Conservation (phyloP, 2,797 vertebrate genomes). For the Limosa lapponica region DNA sequence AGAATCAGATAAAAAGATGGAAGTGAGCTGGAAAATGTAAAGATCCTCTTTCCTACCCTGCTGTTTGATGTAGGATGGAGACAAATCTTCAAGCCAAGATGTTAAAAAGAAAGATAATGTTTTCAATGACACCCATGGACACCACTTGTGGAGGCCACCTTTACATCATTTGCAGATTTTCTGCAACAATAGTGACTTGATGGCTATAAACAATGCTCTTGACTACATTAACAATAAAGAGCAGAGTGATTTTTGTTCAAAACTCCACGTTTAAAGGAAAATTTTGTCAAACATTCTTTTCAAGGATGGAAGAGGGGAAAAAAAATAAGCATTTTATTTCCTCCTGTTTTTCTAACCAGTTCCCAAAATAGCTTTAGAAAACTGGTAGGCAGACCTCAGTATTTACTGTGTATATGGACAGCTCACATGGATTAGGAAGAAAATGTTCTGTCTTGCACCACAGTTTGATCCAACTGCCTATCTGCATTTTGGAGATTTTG, state of each 20-base stretch:
- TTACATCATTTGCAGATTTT: not conserved
- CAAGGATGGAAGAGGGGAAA: not conserved
- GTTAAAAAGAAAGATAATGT: not conserved
- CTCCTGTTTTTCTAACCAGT: not conserved
- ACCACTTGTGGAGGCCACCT: not conserved
- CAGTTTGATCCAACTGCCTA: not conserved
- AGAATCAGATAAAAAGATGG: slow-evolving; percentile 21
- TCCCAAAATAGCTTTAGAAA: not conserved
- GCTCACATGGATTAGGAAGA: not conserved
- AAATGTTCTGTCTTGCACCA: not conserved
- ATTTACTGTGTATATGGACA: not conserved
- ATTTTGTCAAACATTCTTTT: not conserved
- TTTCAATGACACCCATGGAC: not conserved
- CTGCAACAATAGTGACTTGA: not conserved
- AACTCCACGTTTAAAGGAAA: not conserved
- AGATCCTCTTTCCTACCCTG: not conserved
- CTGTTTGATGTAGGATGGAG: not conserved
- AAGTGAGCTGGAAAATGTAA: slow-evolving; percentile 17
- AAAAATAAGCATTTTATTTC: not conserved
- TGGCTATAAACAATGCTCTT: not conserved
- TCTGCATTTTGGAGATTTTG: not conserved
- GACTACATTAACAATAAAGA: not conserved
- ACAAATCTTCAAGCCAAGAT: not conserved
- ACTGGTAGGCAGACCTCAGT: not conserved
- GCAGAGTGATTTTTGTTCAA: not conserved